Base-by-base conservation (phyloP, 2,888 invertebrate species). In the Folsomia manolachei region DNA sequence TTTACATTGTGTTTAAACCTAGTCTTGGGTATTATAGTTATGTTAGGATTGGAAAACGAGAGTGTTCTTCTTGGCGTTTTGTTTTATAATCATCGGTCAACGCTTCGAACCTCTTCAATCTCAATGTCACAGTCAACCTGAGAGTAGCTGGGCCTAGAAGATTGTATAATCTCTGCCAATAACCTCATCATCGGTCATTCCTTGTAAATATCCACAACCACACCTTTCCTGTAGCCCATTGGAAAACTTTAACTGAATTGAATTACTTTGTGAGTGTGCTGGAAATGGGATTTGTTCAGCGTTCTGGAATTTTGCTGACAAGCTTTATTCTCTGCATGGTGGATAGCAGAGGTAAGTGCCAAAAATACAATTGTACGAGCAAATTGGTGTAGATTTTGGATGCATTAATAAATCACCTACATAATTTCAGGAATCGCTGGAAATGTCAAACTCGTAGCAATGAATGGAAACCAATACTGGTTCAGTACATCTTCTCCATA, bases 401-500 rank as follows among this genome's bases (percentile, higher is more conserved):
- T n/a, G n/a, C n/a, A n/a, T n/a, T n/a, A n/a, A n/a, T n/a, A 11
- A 18, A 70, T 53, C 26, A 65, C 21, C 62, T 11, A 39, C 23
- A 63, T 62, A n/a, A 65, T 69, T 64, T 52, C 71, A 79, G 79
- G 75, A 23, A 77, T 77, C 66, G 76, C 77, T 67, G 76, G 81
- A 51, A 81, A 79, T 64, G 80, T 82, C 24, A 79, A 81, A 27
- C 77, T 81, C 18, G 80, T 81, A 53, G 80, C 81, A 26, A 76
- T 82, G 73, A 80, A 76, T 24, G 77, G 75, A 52, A 73, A 75
- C 56, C 80, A 81, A 69, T 82, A 82, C 72, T 82, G 81, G 79
- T 77, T 80, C 71, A 77, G 77, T 63, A 75, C 78, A 65, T 74
- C 78, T 2, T 77, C 77, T 62, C 81, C 81, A 1, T 80, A 82